A percentile compares a stretch with the other conserved stretches of the same genome.
Evolutionary conservation across 2,113 vertebrate species (phyloP).

Genomic region (Lagopus leucura): DNA sequence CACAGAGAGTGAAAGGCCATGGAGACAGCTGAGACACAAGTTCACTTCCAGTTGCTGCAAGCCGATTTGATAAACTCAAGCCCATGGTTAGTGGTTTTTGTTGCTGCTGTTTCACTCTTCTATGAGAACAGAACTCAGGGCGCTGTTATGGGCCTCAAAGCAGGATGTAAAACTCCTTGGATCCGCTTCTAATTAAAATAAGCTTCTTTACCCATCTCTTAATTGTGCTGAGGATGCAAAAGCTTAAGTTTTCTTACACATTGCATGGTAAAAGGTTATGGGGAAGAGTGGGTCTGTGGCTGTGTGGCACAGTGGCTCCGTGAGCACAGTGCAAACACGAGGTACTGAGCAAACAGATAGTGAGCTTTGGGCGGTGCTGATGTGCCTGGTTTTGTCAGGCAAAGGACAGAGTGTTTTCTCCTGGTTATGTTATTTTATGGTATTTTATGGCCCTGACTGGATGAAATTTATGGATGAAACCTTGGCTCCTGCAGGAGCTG

Average conservation of each 20-base stretch:
- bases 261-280: background rate
- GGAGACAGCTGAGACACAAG: background rate
- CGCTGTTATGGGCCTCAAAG: background rate
- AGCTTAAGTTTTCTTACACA: background rate
- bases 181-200: background rate
- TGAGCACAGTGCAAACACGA: fast-evolving
- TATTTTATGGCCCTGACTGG: background rate
- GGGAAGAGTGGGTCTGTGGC: background rate
- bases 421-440: background rate
- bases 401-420: background rate
- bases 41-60: background rate
- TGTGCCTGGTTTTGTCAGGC: background rate
- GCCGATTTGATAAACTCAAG: background rate
- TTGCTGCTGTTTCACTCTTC: background rate
- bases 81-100: background rate
- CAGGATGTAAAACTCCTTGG: background rate
- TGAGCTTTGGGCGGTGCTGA: background rate
- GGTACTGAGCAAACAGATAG: background rate
- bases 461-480: background rate
- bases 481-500: background rate
- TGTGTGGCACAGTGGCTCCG: background rate
- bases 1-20: background rate
- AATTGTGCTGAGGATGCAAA: background rate
- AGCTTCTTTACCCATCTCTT: background rate
- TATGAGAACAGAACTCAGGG: background rate